These are phyloP conservation scores for Catocala sponsa DNA, from an alignment of 2,888 invertebrate genomes.

Conservation along the genomic window DNA sequence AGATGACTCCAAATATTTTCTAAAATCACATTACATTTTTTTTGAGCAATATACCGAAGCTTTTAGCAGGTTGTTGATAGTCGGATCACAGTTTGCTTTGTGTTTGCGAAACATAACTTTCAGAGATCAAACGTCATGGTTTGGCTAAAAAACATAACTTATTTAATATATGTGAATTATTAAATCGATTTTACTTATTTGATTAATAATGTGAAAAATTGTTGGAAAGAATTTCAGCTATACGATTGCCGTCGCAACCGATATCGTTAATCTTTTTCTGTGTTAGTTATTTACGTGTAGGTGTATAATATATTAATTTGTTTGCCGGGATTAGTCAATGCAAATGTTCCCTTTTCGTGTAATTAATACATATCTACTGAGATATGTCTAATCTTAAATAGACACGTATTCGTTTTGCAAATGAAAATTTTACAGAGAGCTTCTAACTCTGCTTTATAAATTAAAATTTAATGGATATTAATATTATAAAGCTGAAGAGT, in stretches of 20 bases:
- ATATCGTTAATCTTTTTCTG: conserved; percentile 22
- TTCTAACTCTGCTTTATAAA: too few relatives aligned
- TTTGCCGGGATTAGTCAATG: neutral
- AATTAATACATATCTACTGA: too few relatives aligned
- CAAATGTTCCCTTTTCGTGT: too few relatives aligned
- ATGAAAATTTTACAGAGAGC: too few relatives aligned
- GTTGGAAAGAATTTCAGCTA: conserved; percentile 12
- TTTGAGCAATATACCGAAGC: conserved; percentile 64
- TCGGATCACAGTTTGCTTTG: conserved; percentile 51
- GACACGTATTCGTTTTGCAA: too few relatives aligned
- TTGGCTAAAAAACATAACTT: conserved; percentile 32
- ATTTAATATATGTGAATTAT: conserved; percentile 23
- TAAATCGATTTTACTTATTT: conserved; percentile 11
- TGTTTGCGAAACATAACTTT: conserved; percentile 60
- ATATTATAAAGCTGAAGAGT: too few relatives aligned
- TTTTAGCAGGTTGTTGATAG: conserved; percentile 61
- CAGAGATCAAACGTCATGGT: conserved; percentile 24
- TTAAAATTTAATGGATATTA: too few relatives aligned
- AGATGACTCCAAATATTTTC: conserved; percentile 56
- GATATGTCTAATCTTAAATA: too few relatives aligned
- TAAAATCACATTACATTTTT: conserved; percentile 67
- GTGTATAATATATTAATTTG: conserved; percentile 22
- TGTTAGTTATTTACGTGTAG: conserved; percentile 18
- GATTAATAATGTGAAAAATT: conserved; percentile 12
- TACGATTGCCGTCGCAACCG: conserved; percentile 20